Base-by-base conservation (phyloP, 2,888 invertebrate genomes). In the Epsilonema sp. region DNA sequence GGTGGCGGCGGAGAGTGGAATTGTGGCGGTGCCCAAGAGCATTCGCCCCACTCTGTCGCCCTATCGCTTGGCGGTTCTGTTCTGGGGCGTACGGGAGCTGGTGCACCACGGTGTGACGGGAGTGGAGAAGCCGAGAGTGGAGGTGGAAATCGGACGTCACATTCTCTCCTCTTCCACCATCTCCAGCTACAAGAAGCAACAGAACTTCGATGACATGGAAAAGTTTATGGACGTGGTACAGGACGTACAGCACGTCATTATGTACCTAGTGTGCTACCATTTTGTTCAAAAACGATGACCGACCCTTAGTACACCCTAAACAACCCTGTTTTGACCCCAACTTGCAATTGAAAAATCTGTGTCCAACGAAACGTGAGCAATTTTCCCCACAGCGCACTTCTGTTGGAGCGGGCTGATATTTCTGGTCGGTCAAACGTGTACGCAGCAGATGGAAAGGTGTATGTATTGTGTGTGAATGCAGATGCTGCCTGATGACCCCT, bases 401-500 rank as follows among this genome's bases (percentile, higher is more conserved):
- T n/a, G n/a, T n/a, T n/a, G n/a, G n/a, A n/a, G n/a, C n/a, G n/a
- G n/a, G n/a, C n/a, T n/a, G n/a, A n/a, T n/a, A n/a, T n/a, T n/a
- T n/a, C n/a, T n/a, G n/a, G n/a, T n/a, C n/a, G n/a, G n/a, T n/a
- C n/a, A n/a, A n/a, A n/a, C n/a, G n/a, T n/a, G n/a, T n/a, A n/a
- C n/a, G n/a, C n/a, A n/a, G n/a, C n/a, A n/a, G n/a, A n/a, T n/a
- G n/a, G n/a, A n/a, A n/a, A n/a, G n/a, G n/a, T n/a, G n/a, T n/a
- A n/a, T n/a, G n/a, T n/a, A n/a, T n/a, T n/a, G n/a, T n/a, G n/a
- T n/a, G n/a, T n/a, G n/a, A n/a, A n/a, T n/a, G n/a, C 31, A 66
- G 72, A 71, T 72, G 54, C 68, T 86, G 41, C 86, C 86, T 0
- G 80, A 84, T 58, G 82, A 85, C 65, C 82, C 84, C 64, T 69